Evolutionary conservation across 2,113 vertebrate genomes (phyloP), one percentile per base, ranked within the genome.

Genomic region (Apaloderma vittatum): DNA sequence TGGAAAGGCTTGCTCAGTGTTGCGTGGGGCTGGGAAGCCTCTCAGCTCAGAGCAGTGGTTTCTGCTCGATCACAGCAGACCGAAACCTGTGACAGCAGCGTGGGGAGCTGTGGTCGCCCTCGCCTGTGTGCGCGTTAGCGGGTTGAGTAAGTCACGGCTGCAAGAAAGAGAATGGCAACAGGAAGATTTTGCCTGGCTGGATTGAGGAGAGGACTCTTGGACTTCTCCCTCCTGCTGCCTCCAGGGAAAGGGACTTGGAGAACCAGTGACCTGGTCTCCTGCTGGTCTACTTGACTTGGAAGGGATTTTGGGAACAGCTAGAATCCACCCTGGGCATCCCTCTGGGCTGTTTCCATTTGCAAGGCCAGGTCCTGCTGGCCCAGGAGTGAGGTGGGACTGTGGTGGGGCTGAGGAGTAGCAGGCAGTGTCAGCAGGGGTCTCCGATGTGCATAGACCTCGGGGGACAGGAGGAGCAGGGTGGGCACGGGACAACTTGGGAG

Each of bases 1-100:
- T 75, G 83, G 88, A 82, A 96, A 78, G n/a, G 61, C 52, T 85
- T 86, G 48, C 86, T 80, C 30, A 30, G 61, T 62, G 87, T 70
- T 88, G 58, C 0, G 1, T 55, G 66, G 58, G 90, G 22, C 36
- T 54, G 54, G n/a, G 73, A 67, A 89, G 89, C 51, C 43, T 71
- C 71, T 70, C 4, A 1, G 23, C 48, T 81, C 7, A 2, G 51
- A 40, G n/a, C 57, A 36, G 67, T 55, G 78, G 80, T 91, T 96
- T 94, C 54, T 88, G 48, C 51, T 86, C 77, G 59, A 94, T 48
- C 8, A 15, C 51, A 73, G 61, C 49, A 80, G 68, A 75, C 45
- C 55, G 91, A 95, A 96, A 90, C 49, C 61, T 76, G 43, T 61
- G 55, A 66, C 43, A 34, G 43, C 73, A 63, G 59, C 37, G 11